Evolutionary conservation across 2,113 vertebrate species (phyloP).

Genomic region (Toxotes jaculatrix): DNA sequence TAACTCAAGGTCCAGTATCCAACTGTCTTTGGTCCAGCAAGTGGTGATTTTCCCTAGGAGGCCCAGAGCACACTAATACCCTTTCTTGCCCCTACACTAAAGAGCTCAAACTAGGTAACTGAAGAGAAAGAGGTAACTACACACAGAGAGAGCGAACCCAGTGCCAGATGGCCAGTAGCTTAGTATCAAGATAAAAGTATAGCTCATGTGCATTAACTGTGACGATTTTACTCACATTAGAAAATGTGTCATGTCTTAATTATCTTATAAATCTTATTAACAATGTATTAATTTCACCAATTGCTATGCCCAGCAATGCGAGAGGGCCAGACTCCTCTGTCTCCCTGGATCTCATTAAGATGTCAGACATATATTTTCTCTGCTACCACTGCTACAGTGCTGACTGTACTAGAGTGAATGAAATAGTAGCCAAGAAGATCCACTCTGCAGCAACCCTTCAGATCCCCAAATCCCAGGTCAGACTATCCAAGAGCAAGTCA

Average conservation of each 20-base stretch:
- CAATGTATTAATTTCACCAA: background rate
- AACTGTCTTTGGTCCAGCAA: too few species aligned
- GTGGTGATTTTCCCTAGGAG: background rate
- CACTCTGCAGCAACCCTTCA: background rate
- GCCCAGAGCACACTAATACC: background rate
- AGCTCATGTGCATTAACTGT: background rate
- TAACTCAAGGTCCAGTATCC: too few species aligned
- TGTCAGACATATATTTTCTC: background rate
- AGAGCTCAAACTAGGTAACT: background rate
- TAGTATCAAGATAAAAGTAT: background rate
- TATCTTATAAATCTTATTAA: too few species aligned
- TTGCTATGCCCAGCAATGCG: background rate
- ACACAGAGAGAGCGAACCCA: background rate
- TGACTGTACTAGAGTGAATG: background rate
- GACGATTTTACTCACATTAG: background rate
- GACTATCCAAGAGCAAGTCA: background rate
- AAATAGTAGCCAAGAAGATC: background rate
- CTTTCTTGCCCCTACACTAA: too few species aligned
- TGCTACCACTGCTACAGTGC: background rate
- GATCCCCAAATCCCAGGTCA: background rate
- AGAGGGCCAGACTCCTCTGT: background rate
- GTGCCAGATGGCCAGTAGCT: background rate
- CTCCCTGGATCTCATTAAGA: slow-evolving; percentile 21
- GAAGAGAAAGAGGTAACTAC: background rate
- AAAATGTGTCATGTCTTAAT: background rate